These are phyloP conservation scores for Volucella zonaria DNA, from an alignment of 2,888 invertebrate species.

Conservation along the genomic window DNA sequence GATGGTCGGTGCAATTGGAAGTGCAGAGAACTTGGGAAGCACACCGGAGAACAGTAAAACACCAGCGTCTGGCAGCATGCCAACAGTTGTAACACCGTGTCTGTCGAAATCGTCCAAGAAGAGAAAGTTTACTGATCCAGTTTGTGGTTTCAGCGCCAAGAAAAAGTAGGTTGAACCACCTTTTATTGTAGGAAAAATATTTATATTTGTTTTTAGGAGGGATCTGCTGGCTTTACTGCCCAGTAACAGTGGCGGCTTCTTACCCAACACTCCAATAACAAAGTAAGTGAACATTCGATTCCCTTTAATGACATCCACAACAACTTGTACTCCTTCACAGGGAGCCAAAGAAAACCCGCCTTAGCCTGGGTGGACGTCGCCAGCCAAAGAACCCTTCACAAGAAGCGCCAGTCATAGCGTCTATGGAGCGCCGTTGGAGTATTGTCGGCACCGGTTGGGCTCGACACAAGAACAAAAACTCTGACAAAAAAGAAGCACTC, in stretches of 20 bases:
- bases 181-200: neutral
- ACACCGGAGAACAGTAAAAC: slow-evolving; percentile 81
- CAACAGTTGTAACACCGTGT: slow-evolving; percentile 84
- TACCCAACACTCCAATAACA: slow-evolving; percentile 85
- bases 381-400: slow-evolving; percentile 74
- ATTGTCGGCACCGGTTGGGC: slow-evolving; percentile 81
- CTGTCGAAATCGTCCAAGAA: slow-evolving; percentile 86
- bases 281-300: slow-evolving; percentile 83
- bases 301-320: neutral
- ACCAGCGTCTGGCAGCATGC: slow-evolving; percentile 78
- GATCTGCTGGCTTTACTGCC: slow-evolving; percentile 85
- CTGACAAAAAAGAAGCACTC: slow-evolving; percentile 55
- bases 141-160: slow-evolving; percentile 85
- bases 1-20: slow-evolving; percentile 87
- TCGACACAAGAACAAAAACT: slow-evolving; percentile 59
- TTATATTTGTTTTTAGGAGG: slow-evolving; percentile 83
- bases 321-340: slow-evolving; percentile 73
- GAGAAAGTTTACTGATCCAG: slow-evolving; percentile 85
- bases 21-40: slow-evolving; percentile 83
- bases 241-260: slow-evolving; percentile 83
- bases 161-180: slow-evolving; percentile 84
- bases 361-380: slow-evolving; percentile 75
- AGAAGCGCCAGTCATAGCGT: slow-evolving; percentile 76
- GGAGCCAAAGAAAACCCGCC: slow-evolving; percentile 76
- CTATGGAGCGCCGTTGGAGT: slow-evolving; percentile 84